Evolutionary conservation across 2,113 vertebrate species (phyloP).

Genomic region (Xenus cinereus): DNA sequence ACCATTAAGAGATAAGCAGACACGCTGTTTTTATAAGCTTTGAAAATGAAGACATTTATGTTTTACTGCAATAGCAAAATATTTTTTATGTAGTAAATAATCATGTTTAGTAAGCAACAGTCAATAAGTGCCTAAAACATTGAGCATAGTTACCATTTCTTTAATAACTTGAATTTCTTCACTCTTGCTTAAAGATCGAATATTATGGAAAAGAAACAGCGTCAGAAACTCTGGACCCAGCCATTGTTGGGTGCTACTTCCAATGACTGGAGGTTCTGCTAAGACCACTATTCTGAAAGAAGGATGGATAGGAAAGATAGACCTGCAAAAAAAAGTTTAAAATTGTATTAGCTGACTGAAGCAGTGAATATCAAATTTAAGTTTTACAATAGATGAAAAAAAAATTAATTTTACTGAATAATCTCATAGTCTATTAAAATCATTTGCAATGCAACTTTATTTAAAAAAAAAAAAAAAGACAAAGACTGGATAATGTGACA

Average conservation of each 20-base stretch:
- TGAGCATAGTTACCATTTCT: slow-evolving; percentile 79
- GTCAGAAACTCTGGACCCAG: slow-evolving; percentile 92
- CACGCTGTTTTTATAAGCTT: background rate
- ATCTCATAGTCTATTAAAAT: background rate
- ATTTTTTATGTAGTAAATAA: background rate
- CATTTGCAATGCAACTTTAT: background rate
- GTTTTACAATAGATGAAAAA: background rate
- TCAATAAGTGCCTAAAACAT: background rate
- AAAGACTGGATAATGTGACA: background rate
- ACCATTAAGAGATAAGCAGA: background rate
- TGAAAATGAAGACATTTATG: background rate
- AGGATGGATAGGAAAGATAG: slow-evolving; percentile 87
- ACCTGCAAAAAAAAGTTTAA: slow-evolving; percentile 70
- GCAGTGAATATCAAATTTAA: background rate
- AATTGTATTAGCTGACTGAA: background rate
- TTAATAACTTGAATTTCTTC: slow-evolving; percentile 88
- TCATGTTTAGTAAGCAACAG: background rate
- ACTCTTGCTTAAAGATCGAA: slow-evolving; percentile 80
- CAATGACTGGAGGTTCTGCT: slow-evolving; percentile 88
- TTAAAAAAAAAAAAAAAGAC: background rate
- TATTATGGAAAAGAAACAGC: slow-evolving; percentile 90
- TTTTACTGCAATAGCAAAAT: background rate
- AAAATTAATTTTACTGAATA: background rate
- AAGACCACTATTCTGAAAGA: slow-evolving; percentile 92
- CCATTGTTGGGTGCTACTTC: slow-evolving; percentile 89